phyloP scores from a whole-genome alignment of 2,113 vertebrate genomes.

The Pseudonaja textilis region DNA sequence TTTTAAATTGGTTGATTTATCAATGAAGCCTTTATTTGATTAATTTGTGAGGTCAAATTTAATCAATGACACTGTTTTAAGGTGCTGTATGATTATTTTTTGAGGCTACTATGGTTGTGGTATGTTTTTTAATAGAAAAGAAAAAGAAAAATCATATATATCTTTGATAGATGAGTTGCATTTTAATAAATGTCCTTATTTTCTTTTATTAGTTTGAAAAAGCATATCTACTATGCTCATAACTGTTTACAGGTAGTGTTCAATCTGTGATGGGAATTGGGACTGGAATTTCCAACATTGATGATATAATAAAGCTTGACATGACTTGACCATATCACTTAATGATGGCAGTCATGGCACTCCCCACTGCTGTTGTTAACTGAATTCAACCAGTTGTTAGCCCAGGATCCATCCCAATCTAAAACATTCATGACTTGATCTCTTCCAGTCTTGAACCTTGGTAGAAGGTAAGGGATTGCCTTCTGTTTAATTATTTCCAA shows the following conservation, averaged over 20 bases:
- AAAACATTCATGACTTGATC: not conserved
- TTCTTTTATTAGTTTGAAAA: not conserved
- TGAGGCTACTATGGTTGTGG: not conserved
- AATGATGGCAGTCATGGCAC: not conserved
- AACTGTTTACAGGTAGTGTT: not conserved
- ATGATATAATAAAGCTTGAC: not conserved
- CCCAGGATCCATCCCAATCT: not conserved
- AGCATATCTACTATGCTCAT: not conserved
- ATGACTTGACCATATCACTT: not conserved
- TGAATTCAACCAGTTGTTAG: not conserved
- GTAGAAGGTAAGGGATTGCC: not conserved
- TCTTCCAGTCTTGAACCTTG: not conserved
- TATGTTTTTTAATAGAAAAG: not conserved
- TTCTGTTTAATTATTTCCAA: not conserved
- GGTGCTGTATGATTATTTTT: not conserved
- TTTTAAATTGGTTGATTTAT: slow-evolving; percentile 3
- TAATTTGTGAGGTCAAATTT: not conserved
- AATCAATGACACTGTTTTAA: slow-evolving; percentile 1
- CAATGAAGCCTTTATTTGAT: slow-evolving; percentile 3
- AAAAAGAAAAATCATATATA: not conserved
- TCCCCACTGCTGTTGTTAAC: not conserved
- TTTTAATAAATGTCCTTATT: not conserved
- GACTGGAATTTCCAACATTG: not conserved
- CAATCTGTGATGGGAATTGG: not conserved
- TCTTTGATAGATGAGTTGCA: not conserved